Evolutionary conservation across 2,888 invertebrate species (phyloP), one percentile per base, ranked within the genome.

Genomic region (Ceratothoa steindachneri): DNA sequence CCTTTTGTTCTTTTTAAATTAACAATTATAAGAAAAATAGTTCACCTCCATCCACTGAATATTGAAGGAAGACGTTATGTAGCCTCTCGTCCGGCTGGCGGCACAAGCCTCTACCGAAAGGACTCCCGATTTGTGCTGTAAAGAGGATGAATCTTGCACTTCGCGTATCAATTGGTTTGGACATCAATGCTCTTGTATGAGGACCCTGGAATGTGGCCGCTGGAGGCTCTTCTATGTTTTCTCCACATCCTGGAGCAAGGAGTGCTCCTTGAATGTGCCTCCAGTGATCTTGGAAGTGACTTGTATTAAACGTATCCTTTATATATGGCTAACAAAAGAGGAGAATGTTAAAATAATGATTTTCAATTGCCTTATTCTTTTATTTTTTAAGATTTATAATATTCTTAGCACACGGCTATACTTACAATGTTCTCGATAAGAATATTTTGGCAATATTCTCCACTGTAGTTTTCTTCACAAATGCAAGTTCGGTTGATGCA

Each of bases 31-130:
- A 67, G 3, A 67, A 3, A 29, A 9, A 67, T 4, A 30, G 0
- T 24, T 0, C 29, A 79, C 79, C 79, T 67, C 76, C 76, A 55
- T 79, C 69, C 15, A 77, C 51, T 19, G 79, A 79, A 55, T 79
- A 79, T 55, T 79, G 79, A n/a, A 76, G 64, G 64, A 74, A 73
- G 24, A 77, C 79, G n/a, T 79, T 79, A 30, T 79, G 76, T 24
- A 29, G 28, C 5, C 76, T 31, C 22, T 72, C 65, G 0, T 66
- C 24, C 1, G 78, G 69, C 5, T 12, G 5, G 7, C 60, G 22
- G 41, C 78, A 78, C 4, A 75, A 53, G 19, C 72, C 67, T n/a
- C 28, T 29, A 22, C 71, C 67, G 19, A 52, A 29, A 2, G 7
- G 12, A 12, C 67, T 67, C 24, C 72, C 72, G 15, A 79, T 74